phyloP scores from a whole-genome alignment of 2,113 vertebrate genomes.

The Talpa occidentalis region DNA sequence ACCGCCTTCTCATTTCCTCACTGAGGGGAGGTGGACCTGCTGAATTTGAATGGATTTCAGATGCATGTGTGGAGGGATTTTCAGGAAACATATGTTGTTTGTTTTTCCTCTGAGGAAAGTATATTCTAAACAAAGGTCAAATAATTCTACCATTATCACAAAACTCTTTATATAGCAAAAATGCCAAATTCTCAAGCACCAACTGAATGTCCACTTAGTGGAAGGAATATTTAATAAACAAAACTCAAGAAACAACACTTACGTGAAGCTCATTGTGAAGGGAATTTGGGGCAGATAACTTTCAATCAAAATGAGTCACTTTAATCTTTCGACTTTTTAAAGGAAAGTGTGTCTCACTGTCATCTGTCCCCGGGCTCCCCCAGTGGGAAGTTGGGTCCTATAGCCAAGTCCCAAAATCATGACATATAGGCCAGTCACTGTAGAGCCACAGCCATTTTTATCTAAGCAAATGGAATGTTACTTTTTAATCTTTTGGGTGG shows the following conservation, averaged over 20 bases:
- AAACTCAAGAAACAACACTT: not conserved
- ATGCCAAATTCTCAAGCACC: not conserved
- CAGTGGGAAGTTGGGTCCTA: not conserved
- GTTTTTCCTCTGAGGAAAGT: not conserved
- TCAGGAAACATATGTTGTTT: not conserved
- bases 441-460: not conserved
- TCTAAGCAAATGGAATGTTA: not conserved
- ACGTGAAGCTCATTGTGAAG: not conserved
- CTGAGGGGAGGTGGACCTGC: not conserved
- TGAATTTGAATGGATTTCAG: not conserved
- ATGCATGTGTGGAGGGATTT: not conserved
- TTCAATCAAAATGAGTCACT: not conserved
- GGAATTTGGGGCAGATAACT: not conserved
- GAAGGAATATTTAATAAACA: not conserved
- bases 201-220: not conserved
- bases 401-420: not conserved
- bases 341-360: not conserved
- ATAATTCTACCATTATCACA: not conserved
- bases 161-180: not conserved
- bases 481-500: not conserved
- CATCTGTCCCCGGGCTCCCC: not conserved
- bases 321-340: constrained; percentile 10
- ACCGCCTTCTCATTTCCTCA: not conserved
- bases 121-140: not conserved
- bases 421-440: not conserved